These are phyloP conservation scores for Huso huso DNA, from an alignment of 2,797 vertebrate species.

Conservation along the genomic window DNA sequence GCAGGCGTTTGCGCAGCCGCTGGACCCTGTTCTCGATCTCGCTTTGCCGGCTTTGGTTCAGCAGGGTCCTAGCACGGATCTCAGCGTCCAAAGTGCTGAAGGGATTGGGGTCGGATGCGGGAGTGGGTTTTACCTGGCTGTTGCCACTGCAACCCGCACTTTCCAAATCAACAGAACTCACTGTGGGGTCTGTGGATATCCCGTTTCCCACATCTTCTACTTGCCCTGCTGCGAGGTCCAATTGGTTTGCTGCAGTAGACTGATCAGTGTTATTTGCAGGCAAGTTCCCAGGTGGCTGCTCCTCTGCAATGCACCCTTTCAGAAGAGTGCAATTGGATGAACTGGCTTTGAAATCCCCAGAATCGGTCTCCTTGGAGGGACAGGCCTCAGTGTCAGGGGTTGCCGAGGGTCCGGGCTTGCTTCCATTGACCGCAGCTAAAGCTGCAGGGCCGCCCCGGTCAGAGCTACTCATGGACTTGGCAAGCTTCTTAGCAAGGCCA, in stretches of 20 bases:
- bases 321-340: slow-evolving; percentile 69
- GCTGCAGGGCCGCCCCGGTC: slow-evolving; percentile 58
- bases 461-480: slow-evolving; percentile 62
- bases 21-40: slow-evolving; percentile 83
- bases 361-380: slow-evolving; percentile 34
- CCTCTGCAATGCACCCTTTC: slow-evolving; percentile 64
- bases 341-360: slow-evolving; percentile 46
- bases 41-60: slow-evolving; percentile 69
- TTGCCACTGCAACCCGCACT: slow-evolving; percentile 42
- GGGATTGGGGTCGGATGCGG: slow-evolving; percentile 25
- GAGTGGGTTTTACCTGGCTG: slow-evolving; percentile 30
- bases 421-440: slow-evolving; percentile 56
- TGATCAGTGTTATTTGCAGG: slow-evolving; percentile 42
- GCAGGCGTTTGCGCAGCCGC: slow-evolving; percentile 87
- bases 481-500: slow-evolving; percentile 87
- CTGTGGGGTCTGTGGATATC: slow-evolving; percentile 33
- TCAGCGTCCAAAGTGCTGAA: slow-evolving; percentile 66
- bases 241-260: slow-evolving; percentile 31
- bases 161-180: slow-evolving; percentile 30
- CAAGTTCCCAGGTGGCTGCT: slow-evolving; percentile 46
- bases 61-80: slow-evolving; percentile 71
- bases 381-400: slow-evolving; percentile 42
- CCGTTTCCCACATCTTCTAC: slow-evolving; percentile 34
- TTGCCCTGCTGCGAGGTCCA: slow-evolving; percentile 14
- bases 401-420: slow-evolving; percentile 54